Evolutionary conservation across 2,888 invertebrate genomes (phyloP).

Genomic region (Papilio protenor): DNA sequence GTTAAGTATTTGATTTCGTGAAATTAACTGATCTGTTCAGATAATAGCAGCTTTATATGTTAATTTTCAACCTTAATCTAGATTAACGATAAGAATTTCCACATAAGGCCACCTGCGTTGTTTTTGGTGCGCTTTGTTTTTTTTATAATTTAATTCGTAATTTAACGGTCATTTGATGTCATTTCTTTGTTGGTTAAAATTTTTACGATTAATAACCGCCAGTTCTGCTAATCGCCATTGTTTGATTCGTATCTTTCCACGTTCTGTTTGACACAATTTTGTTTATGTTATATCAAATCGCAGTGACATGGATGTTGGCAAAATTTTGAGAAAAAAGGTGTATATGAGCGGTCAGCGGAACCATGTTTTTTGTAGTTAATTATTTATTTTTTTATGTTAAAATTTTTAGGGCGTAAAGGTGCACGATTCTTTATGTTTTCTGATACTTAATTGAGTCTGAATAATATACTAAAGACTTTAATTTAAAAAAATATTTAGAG

Average conservation of each 20-base stretch:
- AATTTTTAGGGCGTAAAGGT: constrained; percentile 30
- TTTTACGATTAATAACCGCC: constrained; percentile 32
- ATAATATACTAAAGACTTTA: neutral
- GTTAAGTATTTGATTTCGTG: constrained; percentile 44
- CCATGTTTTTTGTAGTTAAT: constrained; percentile 1
- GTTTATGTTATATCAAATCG: constrained; percentile 12
- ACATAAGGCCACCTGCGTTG: constrained; percentile 34
- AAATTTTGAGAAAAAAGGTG: constrained; percentile 18
- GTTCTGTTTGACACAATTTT: constrained; percentile 36
- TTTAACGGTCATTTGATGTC: constrained; percentile 26
- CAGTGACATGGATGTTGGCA: constrained; percentile 1
- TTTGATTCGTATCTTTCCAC: constrained; percentile 22
- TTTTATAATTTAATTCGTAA: constrained; percentile 13
- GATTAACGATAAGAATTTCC: constrained; percentile 57
- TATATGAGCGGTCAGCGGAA: neutral
- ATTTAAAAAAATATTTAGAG: neutral
- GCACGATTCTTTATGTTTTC: neutral
- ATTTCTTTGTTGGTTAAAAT: constrained; percentile 31
- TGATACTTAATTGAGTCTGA: neutral
- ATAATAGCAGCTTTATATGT: constrained; percentile 49
- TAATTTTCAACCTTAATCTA: constrained; percentile 56
- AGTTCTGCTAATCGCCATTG: constrained; percentile 38
- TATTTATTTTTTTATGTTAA: neutral
- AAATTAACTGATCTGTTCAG: constrained; percentile 53
- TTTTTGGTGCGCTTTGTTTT: neutral